Conservation (phyloP, 2,797 vertebrate species). For the Myotis planiceps region DNA sequence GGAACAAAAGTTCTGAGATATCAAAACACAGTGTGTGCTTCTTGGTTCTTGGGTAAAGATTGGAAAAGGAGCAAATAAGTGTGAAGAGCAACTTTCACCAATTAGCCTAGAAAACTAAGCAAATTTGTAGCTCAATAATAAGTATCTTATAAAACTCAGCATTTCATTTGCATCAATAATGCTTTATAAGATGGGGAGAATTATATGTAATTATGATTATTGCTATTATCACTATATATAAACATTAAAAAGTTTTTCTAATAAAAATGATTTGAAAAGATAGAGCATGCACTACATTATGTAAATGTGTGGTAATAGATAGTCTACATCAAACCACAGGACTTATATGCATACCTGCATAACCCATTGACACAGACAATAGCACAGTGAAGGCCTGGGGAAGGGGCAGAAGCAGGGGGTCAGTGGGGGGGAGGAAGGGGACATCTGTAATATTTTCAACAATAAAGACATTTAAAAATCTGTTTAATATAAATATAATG, state of each 20-base stretch:
- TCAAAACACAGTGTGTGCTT: neutral
- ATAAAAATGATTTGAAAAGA: neutral
- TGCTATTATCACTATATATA: neutral
- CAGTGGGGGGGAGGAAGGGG: rapidly evolving
- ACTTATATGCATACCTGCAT: too few relatives aligned
- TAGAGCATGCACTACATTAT: neutral
- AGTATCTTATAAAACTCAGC: neutral
- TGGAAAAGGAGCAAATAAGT: neutral
- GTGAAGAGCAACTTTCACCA: neutral
- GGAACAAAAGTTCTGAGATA: neutral
- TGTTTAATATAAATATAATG: neutral
- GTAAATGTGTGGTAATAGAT: neutral
- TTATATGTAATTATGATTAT: neutral
- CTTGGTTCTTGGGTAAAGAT: neutral
- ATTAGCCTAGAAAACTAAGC: neutral
- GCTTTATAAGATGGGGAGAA: neutral
- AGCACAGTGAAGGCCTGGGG: too few relatives aligned
- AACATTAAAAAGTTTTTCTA: neutral
- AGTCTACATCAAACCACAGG: neutral
- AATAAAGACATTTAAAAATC: too few relatives aligned
- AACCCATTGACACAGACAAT: too few relatives aligned
- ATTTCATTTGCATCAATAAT: neutral
- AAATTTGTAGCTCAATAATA: neutral
- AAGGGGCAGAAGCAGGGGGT: too few relatives aligned
- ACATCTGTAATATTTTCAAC: too few relatives aligned